Evolutionary conservation across 2,113 vertebrate species (phyloP), one percentile per base, ranked within the genome.

Genomic region (Chaetorhynchus papuensis): DNA sequence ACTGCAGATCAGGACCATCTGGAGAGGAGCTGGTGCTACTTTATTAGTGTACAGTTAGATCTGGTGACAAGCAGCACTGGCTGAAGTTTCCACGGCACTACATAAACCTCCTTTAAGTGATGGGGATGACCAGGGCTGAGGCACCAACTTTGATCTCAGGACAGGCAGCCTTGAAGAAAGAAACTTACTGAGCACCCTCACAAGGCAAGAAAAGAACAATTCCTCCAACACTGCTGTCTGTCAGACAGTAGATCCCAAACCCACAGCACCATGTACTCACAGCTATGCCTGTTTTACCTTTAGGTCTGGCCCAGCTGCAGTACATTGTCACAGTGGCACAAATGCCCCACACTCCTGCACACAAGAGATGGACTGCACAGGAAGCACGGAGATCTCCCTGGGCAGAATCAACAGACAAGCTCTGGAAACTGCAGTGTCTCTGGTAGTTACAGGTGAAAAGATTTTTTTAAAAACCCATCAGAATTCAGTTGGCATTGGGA

Each of bases 1-100:
- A 19, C 81, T 39, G 82, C 45, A 70, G 87, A 91, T 93, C 45
- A 72, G 91, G 17, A 84, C 84, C 93, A 93, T 83, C 70, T 92
- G 90, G 83, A 94, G 59, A 82, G n/a, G 72, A 83, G 33, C 8
- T 45, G 90, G 84, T 68, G 61, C 41, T 74, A 2, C 56, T 85
- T 66, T 27, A 60, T 45, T 45, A 33, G 44, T 3, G 7, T 41
- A 24, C 15, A 15, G 35, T 14, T 71, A 44, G 31, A 11, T 27
- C 5, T 78, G 79, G 53, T 10, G 54, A 39, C 61, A 60, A 94
- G 74, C 69, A 87, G 33, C 45, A 37, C 49, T 33, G 65, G 68
- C 52, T 92, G 49, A 92, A 82, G 50, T 35, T 80, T 69, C 61
- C 53, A 54, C 2, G 7, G 44, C 15, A 35, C 69, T 65, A 49